phyloP scores from a whole-genome alignment of 1,140 invertebrate species.

The Bombus picipes region DNA sequence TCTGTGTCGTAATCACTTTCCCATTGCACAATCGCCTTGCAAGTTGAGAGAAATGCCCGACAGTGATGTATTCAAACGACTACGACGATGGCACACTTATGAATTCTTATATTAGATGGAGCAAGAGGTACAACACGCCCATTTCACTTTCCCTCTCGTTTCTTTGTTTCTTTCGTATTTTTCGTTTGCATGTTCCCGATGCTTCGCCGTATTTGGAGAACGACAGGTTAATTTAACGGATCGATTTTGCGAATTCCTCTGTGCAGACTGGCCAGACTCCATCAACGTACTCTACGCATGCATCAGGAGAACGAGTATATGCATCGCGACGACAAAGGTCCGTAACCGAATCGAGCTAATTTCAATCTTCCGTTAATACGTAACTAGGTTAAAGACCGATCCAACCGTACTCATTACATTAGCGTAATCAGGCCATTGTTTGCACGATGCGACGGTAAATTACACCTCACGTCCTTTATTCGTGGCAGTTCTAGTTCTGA shows the following conservation, averaged over 20 bases:
- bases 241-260: not conserved
- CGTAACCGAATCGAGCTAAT: conserved; percentile 14
- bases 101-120: conserved; percentile 43
- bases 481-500: not conserved
- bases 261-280: conserved; percentile 50
- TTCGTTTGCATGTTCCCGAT: too few species aligned
- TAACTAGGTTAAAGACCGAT: conserved; percentile 26
- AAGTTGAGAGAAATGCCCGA: not conserved
- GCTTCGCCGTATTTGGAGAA: not conserved
- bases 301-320: conserved; percentile 41
- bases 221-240: not conserved
- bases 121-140: conserved; percentile 36
- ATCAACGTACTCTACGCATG: conserved; percentile 41
- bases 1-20: not conserved
- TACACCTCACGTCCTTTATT: not conserved
- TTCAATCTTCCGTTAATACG: too few species aligned
- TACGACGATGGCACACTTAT: conserved; percentile 35
- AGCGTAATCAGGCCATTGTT: not conserved
- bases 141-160: not conserved
- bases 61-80: conserved; percentile 35
- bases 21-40: not conserved
- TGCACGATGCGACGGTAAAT: not conserved
- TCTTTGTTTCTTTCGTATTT: not conserved
- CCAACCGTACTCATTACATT: not conserved
- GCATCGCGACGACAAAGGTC: conserved; percentile 45